Evolutionary conservation across 1,140 invertebrate genomes (phyloP).

Genomic region (Nebria ingens): DNA sequence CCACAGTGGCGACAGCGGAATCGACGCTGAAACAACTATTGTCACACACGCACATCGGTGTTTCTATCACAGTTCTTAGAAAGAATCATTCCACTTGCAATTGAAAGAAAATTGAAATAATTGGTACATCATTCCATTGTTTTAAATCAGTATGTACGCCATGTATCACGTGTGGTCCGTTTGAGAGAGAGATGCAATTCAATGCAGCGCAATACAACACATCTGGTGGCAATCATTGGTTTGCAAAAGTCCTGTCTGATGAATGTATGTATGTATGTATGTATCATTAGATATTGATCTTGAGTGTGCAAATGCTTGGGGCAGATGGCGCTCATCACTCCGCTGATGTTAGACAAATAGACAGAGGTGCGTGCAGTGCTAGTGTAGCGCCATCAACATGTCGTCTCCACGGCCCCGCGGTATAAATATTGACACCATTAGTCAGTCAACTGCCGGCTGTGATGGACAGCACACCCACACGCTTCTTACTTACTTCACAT

Average conservation of each 20-base stretch:
- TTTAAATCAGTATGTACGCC: too few relatives aligned
- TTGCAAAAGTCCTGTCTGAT: too few relatives aligned
- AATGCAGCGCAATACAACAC: too few relatives aligned
- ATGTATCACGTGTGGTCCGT: too few relatives aligned
- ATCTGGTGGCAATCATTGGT: too few relatives aligned
- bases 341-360: constrained; percentile 6
- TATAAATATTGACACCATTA: constrained; percentile 13
- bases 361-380: constrained; percentile 3
- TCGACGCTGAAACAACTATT: neutral
- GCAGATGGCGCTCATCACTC: neutral
- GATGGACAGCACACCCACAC: constrained; percentile 6
- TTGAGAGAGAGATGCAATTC: too few relatives aligned
- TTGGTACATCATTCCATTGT: too few relatives aligned
- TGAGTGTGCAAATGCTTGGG: neutral
- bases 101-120: too few relatives aligned
- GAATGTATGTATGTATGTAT: neutral
- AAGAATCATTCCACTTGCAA: too few relatives aligned
- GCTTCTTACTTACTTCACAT: too few relatives aligned
- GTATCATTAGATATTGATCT: neutral
- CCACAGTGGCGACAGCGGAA: neutral
- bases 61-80: too few relatives aligned
- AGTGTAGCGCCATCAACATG: constrained; percentile 9
- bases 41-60: neutral
- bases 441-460: constrained; percentile 1
- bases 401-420: neutral